Evolutionary conservation across 2,888 invertebrate genomes (phyloP).

Genomic region (Coenonympha arcania): DNA sequence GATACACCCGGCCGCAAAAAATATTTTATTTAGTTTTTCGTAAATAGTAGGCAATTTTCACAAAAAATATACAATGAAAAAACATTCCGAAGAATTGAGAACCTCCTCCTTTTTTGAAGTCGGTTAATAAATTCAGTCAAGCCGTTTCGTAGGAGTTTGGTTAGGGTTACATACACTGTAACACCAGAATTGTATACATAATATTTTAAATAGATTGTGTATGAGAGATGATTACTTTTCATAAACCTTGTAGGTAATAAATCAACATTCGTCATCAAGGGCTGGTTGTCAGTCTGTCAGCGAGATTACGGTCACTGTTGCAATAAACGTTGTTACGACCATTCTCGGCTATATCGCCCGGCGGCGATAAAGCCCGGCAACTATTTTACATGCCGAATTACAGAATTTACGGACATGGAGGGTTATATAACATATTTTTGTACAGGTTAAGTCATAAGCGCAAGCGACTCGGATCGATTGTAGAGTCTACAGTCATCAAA

Average conservation of each 20-base stretch:
- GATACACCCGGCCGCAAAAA: too few relatives aligned
- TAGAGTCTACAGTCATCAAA: too few relatives aligned
- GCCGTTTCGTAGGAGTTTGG: too few relatives aligned
- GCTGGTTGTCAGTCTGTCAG: slow-evolving; percentile 12
- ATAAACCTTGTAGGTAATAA: slow-evolving; percentile 7
- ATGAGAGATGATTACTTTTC: neutral
- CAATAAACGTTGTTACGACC: slow-evolving; percentile 13
- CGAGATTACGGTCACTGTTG: slow-evolving; percentile 18
- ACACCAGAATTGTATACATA: too few relatives aligned
- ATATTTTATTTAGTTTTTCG: too few relatives aligned
- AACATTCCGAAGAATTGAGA: too few relatives aligned
- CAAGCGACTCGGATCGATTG: slow-evolving; percentile 24
- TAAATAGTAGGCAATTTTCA: too few relatives aligned
- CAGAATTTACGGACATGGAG: slow-evolving; percentile 31
- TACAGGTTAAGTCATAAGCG: slow-evolving; percentile 27
- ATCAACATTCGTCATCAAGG: slow-evolving; percentile 12
- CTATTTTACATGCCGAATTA: slow-evolving; percentile 30
- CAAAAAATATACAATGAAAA: too few relatives aligned
- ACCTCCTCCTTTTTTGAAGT: too few relatives aligned
- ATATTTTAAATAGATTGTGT: too few relatives aligned
- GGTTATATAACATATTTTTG: slow-evolving; percentile 47
- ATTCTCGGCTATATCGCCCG: slow-evolving; percentile 39
- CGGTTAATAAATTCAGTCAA: too few relatives aligned
- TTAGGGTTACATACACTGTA: too few relatives aligned
- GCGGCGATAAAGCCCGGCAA: slow-evolving; percentile 31